Evolutionary conservation across 2,888 invertebrate species (phyloP).

Genomic region (Erpobdella octoculata): DNA sequence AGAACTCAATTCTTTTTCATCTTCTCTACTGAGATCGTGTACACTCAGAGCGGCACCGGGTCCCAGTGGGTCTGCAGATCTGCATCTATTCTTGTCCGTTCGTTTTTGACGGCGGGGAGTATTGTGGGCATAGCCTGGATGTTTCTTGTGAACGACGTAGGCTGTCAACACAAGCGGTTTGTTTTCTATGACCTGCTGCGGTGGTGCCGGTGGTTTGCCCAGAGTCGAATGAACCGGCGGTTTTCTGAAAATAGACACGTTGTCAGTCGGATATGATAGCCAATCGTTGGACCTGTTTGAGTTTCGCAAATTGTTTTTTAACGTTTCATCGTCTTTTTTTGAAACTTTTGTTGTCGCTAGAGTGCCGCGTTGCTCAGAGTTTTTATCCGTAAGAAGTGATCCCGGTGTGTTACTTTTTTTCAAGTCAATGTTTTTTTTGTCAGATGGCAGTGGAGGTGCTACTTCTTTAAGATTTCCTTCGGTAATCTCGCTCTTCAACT

Average conservation of each 20-base stretch:
- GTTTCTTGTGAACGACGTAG: not conserved
- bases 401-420: no score
- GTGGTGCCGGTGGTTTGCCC: not conserved
- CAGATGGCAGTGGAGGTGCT: no score
- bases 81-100: constrained; percentile 1
- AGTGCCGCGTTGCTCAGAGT: no score
- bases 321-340: no score
- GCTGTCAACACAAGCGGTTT: not conserved
- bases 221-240: not conserved
- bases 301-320: no score
- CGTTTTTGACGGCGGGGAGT: constrained; percentile 7
- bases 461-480: no score
- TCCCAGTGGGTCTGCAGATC: not conserved
- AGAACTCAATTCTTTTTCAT: not conserved
- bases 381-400: no score
- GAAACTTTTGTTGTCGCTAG: no score
- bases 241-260: not conserved
- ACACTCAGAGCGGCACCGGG: not conserved
- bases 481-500: no score
- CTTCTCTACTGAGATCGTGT: not conserved
- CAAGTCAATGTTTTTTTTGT: no score
- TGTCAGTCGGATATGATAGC: not conserved
- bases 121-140: not conserved
- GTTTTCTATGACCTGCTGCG: not conserved
- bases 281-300: not conserved